A percentile compares a stretch with the other conserved stretches of the same genome.
Conservation (phyloP, 2,113 vertebrate species). For the Neodon shergylaensis region DNA sequence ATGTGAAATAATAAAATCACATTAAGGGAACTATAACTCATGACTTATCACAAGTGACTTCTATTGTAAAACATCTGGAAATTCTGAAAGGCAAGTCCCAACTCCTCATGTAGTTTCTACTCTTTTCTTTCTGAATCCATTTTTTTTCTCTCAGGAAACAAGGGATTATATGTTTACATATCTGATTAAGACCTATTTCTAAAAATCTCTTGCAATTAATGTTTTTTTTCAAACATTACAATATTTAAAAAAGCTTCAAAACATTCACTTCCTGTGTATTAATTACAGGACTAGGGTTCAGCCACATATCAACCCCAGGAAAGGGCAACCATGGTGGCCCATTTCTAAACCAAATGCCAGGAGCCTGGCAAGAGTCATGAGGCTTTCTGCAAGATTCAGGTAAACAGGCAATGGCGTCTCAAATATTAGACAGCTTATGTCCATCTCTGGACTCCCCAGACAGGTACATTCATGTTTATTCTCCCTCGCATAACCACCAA, state of each 20-base stretch:
- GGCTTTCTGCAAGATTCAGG: neutral
- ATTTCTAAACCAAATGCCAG: neutral
- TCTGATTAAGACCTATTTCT: neutral
- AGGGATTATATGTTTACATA: neutral
- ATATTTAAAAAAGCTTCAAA: too few relatives aligned
- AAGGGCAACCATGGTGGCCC: neutral
- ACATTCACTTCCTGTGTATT: neutral
- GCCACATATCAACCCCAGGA: neutral
- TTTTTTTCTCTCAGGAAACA: neutral
- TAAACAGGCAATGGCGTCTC: neutral
- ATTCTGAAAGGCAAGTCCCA: neutral
- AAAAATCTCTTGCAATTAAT: neutral
- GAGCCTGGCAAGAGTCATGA: neutral
- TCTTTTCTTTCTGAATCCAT: neutral
- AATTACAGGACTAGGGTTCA: neutral
- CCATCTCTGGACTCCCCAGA: neutral
- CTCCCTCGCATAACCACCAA: neutral
- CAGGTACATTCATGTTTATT: neutral
- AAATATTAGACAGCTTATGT: neutral
- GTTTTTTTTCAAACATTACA: neutral
- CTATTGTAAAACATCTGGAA: neutral
- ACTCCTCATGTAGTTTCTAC: neutral
- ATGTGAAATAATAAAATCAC: neutral
- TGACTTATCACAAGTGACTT: neutral
- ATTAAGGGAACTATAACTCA: neutral